These are phyloP conservation scores for Coilia nasus DNA, from an alignment of 2,797 vertebrate genomes.

Conservation along the genomic window DNA sequence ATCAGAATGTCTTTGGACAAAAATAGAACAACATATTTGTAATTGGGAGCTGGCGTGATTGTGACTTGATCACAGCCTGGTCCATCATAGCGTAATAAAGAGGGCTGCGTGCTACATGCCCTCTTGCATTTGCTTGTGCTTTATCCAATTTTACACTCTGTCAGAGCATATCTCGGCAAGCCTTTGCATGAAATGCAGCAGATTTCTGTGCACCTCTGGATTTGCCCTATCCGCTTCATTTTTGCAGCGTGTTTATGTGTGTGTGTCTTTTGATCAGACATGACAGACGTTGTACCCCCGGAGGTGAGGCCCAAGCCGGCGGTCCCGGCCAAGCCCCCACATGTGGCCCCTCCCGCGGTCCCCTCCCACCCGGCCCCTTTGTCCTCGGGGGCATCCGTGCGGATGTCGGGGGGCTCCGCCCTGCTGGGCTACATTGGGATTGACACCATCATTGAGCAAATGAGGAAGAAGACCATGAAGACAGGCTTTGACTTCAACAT, in stretches of 20 bases:
- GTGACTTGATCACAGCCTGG: background rate
- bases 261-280: conserved; percentile 71
- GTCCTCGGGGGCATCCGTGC: conserved; percentile 55
- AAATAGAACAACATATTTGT: background rate
- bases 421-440: conserved; percentile 95
- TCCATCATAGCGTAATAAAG: background rate
- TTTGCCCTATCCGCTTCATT: background rate
- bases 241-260: background rate
- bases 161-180: background rate
- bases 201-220: background rate
- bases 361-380: conserved; percentile 71
- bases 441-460: conserved; percentile 98
- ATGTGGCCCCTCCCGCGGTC: conserved; percentile 70
- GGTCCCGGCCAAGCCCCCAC: conserved; percentile 89
- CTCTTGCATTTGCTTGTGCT: background rate
- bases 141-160: background rate
- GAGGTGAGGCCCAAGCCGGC: conserved; percentile 91
- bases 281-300: conserved; percentile 93
- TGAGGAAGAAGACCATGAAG: conserved; percentile 99
- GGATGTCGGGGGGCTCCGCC: conserved; percentile 68
- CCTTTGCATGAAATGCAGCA: background rate
- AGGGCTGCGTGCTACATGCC: background rate
- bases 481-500: conserved; percentile 97
- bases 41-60: background rate
- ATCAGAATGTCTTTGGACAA: background rate